Conservation (phyloP, 2,113 vertebrate species). For the Oryzias melastigma region DNA sequence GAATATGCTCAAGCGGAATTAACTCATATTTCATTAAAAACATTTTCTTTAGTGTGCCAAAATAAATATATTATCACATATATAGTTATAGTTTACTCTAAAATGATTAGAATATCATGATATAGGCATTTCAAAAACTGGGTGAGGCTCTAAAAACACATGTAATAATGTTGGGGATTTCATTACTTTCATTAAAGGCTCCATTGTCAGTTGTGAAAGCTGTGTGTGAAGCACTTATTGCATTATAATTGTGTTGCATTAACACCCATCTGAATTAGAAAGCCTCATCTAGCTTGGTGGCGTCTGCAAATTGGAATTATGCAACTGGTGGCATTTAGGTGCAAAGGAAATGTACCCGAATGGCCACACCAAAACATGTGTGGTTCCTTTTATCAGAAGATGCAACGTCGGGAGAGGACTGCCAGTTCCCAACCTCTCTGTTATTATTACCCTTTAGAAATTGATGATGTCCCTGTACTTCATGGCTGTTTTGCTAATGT, state of each 20-base stretch:
- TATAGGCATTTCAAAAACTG: background rate
- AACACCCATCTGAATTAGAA: conserved; percentile 28
- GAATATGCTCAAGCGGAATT: too few relatives aligned
- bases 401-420: conserved; percentile 53
- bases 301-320: conserved; percentile 27
- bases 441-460: conserved; percentile 67
- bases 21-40: too few relatives aligned
- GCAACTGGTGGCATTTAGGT: conserved; percentile 49
- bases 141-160: conserved; percentile 1
- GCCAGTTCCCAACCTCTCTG: conserved; percentile 51
- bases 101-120: too few relatives aligned
- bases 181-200: background rate
- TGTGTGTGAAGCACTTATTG: conserved; percentile 5
- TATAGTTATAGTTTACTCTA: too few relatives aligned
- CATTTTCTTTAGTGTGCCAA: too few relatives aligned
- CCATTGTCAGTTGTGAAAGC: conserved; percentile 2
- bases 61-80: too few relatives aligned
- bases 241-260: conserved; percentile 3
- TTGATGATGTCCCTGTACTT: conserved; percentile 60
- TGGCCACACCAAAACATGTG: conserved; percentile 20
- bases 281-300: conserved; percentile 3
- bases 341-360: conserved; percentile 39
- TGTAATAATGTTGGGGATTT: background rate
- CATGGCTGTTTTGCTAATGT: conserved; percentile 69
- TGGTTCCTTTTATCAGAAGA: conserved; percentile 49